Evolutionary conservation across 2,113 vertebrate genomes (phyloP), one percentile per base, ranked within the genome.

Genomic region (Papio anubis): DNA sequence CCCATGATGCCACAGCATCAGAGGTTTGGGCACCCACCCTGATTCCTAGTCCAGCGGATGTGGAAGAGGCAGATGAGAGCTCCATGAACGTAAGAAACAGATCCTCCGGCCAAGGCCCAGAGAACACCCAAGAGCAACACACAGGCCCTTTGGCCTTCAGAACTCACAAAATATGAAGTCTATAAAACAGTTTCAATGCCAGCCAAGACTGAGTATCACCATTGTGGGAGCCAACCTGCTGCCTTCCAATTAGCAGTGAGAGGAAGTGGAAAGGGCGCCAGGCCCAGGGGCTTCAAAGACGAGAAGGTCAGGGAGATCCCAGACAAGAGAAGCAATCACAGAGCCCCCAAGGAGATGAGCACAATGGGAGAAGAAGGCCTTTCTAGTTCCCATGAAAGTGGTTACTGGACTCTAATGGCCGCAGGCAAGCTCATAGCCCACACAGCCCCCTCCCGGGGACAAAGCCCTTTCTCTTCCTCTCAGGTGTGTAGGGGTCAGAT

Each of bases 131-230:
- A 27, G 75, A 97, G 73, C 93, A 98, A 98, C 13, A 27, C 35
- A 27, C 11, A 55, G 94, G 86, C 78, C 85, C 94, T 96, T 81
- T 40, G 12, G 64, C 79, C 96, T 94, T 95, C 93, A 83, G 73
- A 96, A 97, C 82, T 98, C 93, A 85, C 97, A 96, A 90, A 92
- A 93, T 92, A 93, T 93, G 87, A 97, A 97, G 91, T 96, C 94
- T 91, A 40, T 82, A 87, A 68, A 97, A 95, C 2, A 55, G 32
- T 11, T 27, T 30, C 75, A 48, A 14, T 73, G 88, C 93, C 97
- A 97, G 95, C 73, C 66, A 52, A 55, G 66, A 86, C 93, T 76
- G 45, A 18, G 55, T 72, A 93, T 95, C 43, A 45, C 96, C 86
- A 91, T 85, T 48, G 83, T 93, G 45, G 82, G 94, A 95, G 92